Conservation (phyloP, 2,797 vertebrate species). For the Molossus alvarezi region DNA sequence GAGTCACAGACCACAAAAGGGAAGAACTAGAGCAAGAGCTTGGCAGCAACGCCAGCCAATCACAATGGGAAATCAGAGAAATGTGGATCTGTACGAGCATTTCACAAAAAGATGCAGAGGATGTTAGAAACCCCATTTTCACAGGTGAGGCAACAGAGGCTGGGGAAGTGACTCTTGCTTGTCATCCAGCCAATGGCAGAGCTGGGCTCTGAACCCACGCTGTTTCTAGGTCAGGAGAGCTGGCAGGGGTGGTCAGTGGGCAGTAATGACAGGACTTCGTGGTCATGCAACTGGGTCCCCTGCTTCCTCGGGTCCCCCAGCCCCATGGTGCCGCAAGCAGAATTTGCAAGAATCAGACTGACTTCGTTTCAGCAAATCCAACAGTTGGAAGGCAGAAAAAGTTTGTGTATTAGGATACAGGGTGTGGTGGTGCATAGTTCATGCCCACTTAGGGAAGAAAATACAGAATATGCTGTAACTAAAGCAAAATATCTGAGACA, state of each 20-base stretch:
- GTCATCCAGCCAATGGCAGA: neutral
- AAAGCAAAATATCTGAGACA: neutral
- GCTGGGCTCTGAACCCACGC: neutral
- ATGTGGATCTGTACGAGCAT: neutral
- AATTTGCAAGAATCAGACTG: neutral
- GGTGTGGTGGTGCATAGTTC: neutral
- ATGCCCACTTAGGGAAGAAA: neutral
- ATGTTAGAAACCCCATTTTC: neutral
- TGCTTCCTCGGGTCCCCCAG: too few relatives aligned
- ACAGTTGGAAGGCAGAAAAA: neutral
- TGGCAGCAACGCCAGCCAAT: neutral
- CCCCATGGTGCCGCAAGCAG: neutral
- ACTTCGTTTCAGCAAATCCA: neutral
- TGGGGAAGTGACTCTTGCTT: neutral
- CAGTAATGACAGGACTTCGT: neutral
- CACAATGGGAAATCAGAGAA: neutral
- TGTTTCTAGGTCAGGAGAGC: neutral
- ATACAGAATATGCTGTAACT: neutral
- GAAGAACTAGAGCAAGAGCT: neutral
- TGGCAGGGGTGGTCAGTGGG: neutral
- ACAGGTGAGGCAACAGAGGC: neutral
- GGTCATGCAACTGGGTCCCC: fast-evolving
- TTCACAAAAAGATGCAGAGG: neutral
- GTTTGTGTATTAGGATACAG: neutral
- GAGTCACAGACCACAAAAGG: neutral